These are phyloP conservation scores for Phorcus lineatus DNA, from an alignment of 2,888 invertebrate species.

Conservation along the genomic window DNA sequence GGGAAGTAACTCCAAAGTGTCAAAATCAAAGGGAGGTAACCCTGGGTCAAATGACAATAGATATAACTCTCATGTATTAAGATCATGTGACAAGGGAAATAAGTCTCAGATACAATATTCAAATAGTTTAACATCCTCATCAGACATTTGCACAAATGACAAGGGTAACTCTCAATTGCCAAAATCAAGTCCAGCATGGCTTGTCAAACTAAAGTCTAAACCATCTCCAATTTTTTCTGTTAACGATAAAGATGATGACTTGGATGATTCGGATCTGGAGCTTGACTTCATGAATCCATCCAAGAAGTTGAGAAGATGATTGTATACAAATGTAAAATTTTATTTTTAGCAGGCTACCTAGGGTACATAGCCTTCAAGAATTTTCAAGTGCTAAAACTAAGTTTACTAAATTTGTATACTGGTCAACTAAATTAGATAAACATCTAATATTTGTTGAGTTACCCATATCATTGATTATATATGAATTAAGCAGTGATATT, in stretches of 20 bases:
- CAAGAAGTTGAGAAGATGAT: constrained; percentile 8
- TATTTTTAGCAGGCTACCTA: too few species aligned
- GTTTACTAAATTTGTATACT: too few species aligned
- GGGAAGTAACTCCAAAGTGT: neutral
- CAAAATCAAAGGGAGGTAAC: neutral
- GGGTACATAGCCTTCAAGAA: too few species aligned
- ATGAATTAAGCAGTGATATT: too few species aligned
- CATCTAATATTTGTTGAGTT: too few species aligned
- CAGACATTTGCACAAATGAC: neutral
- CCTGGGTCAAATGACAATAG: neutral
- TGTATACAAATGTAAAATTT: too few species aligned
- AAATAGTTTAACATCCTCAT: neutral
- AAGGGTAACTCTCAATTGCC: neutral
- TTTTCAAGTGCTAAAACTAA: too few species aligned
- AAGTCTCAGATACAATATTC: neutral
- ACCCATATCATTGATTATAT: too few species aligned
- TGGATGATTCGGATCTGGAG: constrained; percentile 51
- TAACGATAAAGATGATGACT: constrained; percentile 40
- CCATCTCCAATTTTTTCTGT: constrained; percentile 32
- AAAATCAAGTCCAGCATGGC: constrained; percentile 48
- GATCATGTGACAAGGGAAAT: neutral
- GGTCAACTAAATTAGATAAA: too few species aligned
- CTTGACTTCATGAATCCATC: constrained; percentile 42
- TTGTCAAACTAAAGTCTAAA: constrained; percentile 46
- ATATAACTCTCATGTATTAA: neutral